Percentiles rank a stretch among this genome's conserved stretches.
Conservation (phyloP, 2,888 invertebrate genomes). For the Volucella inanis region DNA sequence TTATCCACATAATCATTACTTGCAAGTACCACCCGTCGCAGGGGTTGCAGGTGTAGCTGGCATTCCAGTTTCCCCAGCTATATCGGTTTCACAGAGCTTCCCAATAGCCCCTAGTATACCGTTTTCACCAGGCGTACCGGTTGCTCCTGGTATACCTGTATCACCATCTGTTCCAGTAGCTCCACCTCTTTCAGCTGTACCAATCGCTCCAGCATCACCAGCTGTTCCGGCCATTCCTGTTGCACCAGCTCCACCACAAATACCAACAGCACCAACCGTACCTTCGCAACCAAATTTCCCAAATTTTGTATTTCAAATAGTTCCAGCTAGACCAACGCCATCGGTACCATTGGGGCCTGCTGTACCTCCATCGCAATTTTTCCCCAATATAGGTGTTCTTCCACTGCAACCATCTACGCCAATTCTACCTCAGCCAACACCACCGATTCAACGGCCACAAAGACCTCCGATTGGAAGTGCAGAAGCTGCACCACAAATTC, state of each 20-base stretch:
- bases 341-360: conserved; percentile 69
- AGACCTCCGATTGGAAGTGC: conserved; percentile 79
- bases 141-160: conserved; percentile 74
- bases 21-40: conserved; percentile 77
- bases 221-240: conserved; percentile 25
- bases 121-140: conserved; percentile 65
- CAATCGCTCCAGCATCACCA: conserved; percentile 3
- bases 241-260: conserved; percentile 25
- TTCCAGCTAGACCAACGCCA: conserved; percentile 48
- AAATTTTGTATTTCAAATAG: conserved; percentile 49
- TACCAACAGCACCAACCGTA: background rate
- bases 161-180: conserved; percentile 25
- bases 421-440: conserved; percentile 23
- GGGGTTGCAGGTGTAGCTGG: conserved; percentile 40
- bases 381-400: conserved; percentile 77
- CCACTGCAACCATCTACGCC: conserved; percentile 62
- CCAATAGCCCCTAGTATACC: conserved; percentile 70
- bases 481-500: conserved; percentile 80
- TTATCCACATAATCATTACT: conserved; percentile 79
- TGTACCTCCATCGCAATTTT: conserved; percentile 72
- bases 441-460: conserved; percentile 75
- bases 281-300: conserved; percentile 74
- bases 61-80: conserved; percentile 39
- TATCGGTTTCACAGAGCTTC: conserved; percentile 56
- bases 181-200: conserved; percentile 61